Percentiles rank a stretch among this genome's conserved stretches.
These are phyloP conservation scores for Hydrozoanthus tunicans DNA, from an alignment of 64 coral and sea anemone species.

Conservation along the genomic window DNA sequence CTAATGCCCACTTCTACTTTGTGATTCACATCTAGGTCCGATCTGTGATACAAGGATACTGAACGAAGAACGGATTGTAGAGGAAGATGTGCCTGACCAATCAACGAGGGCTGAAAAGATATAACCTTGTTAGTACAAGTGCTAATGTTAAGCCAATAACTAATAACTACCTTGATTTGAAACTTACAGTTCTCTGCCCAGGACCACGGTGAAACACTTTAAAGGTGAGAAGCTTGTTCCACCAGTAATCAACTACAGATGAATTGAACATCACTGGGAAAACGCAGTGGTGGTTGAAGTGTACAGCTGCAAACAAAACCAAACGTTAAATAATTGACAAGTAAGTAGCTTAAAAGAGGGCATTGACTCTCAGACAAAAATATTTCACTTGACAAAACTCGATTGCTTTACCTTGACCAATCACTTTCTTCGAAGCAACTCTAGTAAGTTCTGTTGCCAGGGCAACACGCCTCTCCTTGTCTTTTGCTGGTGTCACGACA, in stretches of 20 bases:
- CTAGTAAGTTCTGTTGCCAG: conserved; percentile 92
- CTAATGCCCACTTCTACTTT: not conserved
- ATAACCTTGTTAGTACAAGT: not conserved
- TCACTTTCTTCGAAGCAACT: conserved; percentile 86
- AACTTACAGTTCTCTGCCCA: conserved; percentile 84
- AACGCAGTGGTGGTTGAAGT: conserved; percentile 91
- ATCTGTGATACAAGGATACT: conserved; percentile 53
- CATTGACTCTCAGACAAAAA: too few relatives aligned
- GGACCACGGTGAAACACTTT: conserved; percentile 78
- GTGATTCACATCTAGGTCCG: conserved; percentile 58
- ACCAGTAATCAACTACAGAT: conserved; percentile 80
- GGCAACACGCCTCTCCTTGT: conserved; percentile 32
- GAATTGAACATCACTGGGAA: conserved; percentile 92
- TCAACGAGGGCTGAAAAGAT: conserved; percentile 61
- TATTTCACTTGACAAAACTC: too few relatives aligned
- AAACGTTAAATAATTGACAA: not conserved
- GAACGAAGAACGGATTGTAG: conserved; percentile 75
- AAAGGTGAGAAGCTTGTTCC: conserved; percentile 62
- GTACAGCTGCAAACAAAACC: conserved; percentile 64
- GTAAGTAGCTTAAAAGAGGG: not conserved
- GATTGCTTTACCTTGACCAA: conserved; percentile 49
- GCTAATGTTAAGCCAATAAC: not conserved
- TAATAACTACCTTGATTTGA: not conserved
- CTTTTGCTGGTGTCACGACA: conserved; percentile 49
- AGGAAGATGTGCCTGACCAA: conserved; percentile 70